Conservation (phyloP, 1,140 invertebrate genomes). For the Trichonephila inaurata region DNA sequence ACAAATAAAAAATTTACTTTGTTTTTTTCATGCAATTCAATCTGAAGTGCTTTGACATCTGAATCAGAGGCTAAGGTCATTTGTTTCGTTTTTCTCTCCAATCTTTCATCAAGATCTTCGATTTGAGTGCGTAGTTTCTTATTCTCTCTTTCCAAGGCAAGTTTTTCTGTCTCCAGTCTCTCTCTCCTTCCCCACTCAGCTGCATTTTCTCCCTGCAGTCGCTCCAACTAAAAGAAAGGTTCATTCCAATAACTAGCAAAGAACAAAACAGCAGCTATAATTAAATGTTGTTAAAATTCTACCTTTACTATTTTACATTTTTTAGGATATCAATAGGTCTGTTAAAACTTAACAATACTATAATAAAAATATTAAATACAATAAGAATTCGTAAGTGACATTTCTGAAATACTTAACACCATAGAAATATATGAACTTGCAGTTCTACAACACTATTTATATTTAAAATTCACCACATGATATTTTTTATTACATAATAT, state of each 20-base stretch:
- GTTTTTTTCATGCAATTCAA: slow-evolving; percentile 87
- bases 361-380: too few relatives aligned
- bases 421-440: too few relatives aligned
- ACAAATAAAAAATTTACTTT: slow-evolving; percentile 83
- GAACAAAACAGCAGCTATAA: not conserved
- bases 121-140: slow-evolving; percentile 92
- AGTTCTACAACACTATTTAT: too few relatives aligned
- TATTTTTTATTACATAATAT: too few relatives aligned
- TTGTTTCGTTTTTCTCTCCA: slow-evolving; percentile 82
- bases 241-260: slow-evolving; percentile 73
- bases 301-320: too few relatives aligned
- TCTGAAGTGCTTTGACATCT: slow-evolving; percentile 87
- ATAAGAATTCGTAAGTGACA: too few relatives aligned
- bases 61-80: slow-evolving; percentile 81
- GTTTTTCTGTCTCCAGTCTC: slow-evolving; percentile 92
- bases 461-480: too few relatives aligned
- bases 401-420: too few relatives aligned
- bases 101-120: slow-evolving; percentile 89
- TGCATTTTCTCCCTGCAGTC: slow-evolving; percentile 94
- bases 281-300: not conserved
- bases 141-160: slow-evolving; percentile 92
- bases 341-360: too few relatives aligned
- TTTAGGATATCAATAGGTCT: too few relatives aligned
- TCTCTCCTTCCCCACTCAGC: slow-evolving; percentile 95
- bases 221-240: slow-evolving; percentile 85